Percentiles rank a stretch among this genome's conserved stretches.
Evolutionary conservation across 2,888 invertebrate genomes (phyloP).

Genomic region (Eudemis profundana): DNA sequence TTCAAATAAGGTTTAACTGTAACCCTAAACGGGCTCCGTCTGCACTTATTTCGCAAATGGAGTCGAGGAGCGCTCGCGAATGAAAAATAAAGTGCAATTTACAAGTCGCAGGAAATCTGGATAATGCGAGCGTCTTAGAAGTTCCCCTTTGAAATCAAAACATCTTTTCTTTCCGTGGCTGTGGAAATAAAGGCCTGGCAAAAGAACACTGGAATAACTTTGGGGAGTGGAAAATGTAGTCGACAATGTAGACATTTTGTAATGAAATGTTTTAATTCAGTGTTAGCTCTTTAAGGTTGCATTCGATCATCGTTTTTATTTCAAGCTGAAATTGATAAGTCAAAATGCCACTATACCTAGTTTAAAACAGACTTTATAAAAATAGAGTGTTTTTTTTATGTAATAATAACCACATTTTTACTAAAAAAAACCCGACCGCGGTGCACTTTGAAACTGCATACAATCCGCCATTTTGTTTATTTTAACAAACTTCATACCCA

Average conservation of each 20-base stretch:
- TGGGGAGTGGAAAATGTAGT: slow-evolving; percentile 20
- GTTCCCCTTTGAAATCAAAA: slow-evolving; percentile 43
- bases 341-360: too few relatives aligned
- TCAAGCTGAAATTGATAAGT: too few relatives aligned
- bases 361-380: too few relatives aligned
- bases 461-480: too few relatives aligned
- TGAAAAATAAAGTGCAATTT: slow-evolving; percentile 44
- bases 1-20: slow-evolving; percentile 14
- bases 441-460: too few relatives aligned
- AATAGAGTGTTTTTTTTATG: too few relatives aligned
- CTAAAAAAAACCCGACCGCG: too few relatives aligned
- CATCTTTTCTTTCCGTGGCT: slow-evolving; percentile 40
- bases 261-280: neutral
- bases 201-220: slow-evolving; percentile 35
- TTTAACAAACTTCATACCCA: too few relatives aligned
- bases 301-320: too few relatives aligned
- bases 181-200: slow-evolving; percentile 28
- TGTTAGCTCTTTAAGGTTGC: too few relatives aligned
- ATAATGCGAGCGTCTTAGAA: slow-evolving; percentile 38
- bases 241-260: slow-evolving; percentile 7
- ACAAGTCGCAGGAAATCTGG: slow-evolving; percentile 42
- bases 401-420: too few relatives aligned
- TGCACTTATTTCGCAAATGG: slow-evolving; percentile 34
- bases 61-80: slow-evolving; percentile 26
- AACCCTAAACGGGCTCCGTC: slow-evolving; percentile 26